Evolutionary conservation across 2,113 vertebrate genomes (phyloP).

Genomic region (Gallinago media): DNA sequence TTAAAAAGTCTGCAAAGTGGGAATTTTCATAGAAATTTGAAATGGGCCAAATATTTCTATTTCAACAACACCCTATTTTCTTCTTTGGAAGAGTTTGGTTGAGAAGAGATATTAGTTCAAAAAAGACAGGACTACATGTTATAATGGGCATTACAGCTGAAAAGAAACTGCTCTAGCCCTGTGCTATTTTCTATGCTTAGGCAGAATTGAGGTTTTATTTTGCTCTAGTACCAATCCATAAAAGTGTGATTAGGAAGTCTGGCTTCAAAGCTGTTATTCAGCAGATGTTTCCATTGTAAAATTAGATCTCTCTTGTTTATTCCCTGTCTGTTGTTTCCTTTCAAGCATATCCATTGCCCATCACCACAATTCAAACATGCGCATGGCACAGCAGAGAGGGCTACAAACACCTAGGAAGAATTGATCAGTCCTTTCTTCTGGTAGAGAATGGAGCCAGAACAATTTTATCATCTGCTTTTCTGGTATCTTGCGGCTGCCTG

Average conservation of each 20-base stretch:
- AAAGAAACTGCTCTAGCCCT: background rate
- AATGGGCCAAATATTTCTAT: background rate
- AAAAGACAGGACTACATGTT: background rate
- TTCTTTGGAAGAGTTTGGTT: background rate
- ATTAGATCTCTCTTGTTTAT: background rate
- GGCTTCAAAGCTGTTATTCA: background rate
- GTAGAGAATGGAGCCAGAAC: background rate
- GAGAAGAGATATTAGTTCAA: background rate
- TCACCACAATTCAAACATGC: background rate
- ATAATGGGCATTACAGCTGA: background rate
- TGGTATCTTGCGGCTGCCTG: background rate
- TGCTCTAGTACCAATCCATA: background rate
- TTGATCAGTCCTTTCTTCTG: background rate
- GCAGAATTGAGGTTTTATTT: background rate
- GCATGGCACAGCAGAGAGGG: background rate
- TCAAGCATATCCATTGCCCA: background rate
- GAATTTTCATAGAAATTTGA: background rate
- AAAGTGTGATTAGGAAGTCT: background rate
- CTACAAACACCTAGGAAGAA: background rate
- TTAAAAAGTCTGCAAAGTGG: background rate
- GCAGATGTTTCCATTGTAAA: slow-evolving; percentile 27
- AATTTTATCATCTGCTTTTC: background rate
- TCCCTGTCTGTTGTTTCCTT: background rate
- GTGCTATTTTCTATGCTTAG: background rate
- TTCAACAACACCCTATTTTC: background rate